Conservation (phyloP, 2,888 invertebrate genomes). For the Fabriciana adippe region DNA sequence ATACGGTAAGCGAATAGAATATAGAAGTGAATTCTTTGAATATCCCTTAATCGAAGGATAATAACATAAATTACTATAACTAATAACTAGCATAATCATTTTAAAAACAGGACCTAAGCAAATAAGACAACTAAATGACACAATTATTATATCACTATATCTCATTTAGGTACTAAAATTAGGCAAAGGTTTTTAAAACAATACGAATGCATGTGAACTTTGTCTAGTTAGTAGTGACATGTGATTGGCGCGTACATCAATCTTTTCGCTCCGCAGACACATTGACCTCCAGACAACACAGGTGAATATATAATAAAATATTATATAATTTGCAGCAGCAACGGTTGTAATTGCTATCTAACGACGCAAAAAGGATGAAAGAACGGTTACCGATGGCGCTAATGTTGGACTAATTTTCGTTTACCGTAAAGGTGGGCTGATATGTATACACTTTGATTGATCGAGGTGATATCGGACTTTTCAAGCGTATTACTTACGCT, state of each 20-base stretch:
- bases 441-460: conserved; percentile 25
- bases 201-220: conserved; percentile 19
- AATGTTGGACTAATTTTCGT: conserved; percentile 40
- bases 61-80: not conserved
- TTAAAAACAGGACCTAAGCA: conserved; percentile 4
- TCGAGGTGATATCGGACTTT: not conserved
- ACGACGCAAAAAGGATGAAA: conserved; percentile 52
- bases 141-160: no score
- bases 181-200: conserved; percentile 2
- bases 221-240: conserved; percentile 45
- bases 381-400: conserved; percentile 43
- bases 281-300: conserved; percentile 72
- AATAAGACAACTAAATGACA: not conserved
- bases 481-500: conserved; percentile 62
- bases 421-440: conserved; percentile 58
- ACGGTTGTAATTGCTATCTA: conserved; percentile 56
- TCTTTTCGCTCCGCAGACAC: conserved; percentile 49
- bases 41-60: conserved; percentile 9
- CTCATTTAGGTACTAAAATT: not conserved
- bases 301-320: conserved; percentile 57
- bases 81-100: not conserved
- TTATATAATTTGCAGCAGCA: conserved; percentile 48
- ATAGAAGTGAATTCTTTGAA: not conserved
- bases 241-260: conserved; percentile 63
- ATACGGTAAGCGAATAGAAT: conserved; percentile 26